Base-by-base conservation (phyloP, 2,888 invertebrate species). In the Apodemia zela region DNA sequence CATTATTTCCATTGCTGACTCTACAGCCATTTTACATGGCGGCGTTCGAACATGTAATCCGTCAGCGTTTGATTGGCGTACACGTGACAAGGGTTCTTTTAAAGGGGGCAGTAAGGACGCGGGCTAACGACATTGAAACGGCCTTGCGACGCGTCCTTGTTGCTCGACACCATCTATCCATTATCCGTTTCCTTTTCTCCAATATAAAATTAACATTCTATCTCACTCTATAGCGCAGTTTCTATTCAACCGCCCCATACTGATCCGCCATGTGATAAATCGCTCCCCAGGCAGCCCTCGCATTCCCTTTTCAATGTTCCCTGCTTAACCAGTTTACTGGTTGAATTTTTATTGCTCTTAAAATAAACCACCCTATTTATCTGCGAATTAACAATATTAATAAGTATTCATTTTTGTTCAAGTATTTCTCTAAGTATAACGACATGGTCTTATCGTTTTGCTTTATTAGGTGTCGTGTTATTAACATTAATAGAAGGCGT, bases 121-220 rank as follows among this genome's bases (percentile, higher is more conserved):
- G 71, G 75, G 78, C 75, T 78, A 81, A 83, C 77, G 77, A 81
- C 80, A 79, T 76, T 71, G 70, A 71, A 73, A 76, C 83, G 89
- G 78, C 90, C 90, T 89, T 90, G 89, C 82, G 69, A 72, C 63
- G 72, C 87, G 89, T 85, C 89, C 89, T 89, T 90, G 89, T 81
- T 73, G 70, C 72, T 71, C 79, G 79, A 76, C 75, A 76, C 76
- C 77, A 77, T 77, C 77, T 47, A 57, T 45, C 54, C 54, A 57
- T 25, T 57, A 25, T 65, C 61, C 54, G 60, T 67, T 69, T 65
- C 75, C 80, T 84, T 79, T 81, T 73, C 69, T 84, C 80, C 49
- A 72, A 69, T 79, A 59, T 67, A 66, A 66, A 68, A 69, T 73
- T 62, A 67, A 75, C 68, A 68, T 66, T 69, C 72, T 73, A 69